Percentiles rank a stretch among this genome's conserved stretches.
These are phyloP conservation scores for Masticophis lateralis DNA, from an alignment of 2,797 vertebrate genomes.

Conservation along the genomic window DNA sequence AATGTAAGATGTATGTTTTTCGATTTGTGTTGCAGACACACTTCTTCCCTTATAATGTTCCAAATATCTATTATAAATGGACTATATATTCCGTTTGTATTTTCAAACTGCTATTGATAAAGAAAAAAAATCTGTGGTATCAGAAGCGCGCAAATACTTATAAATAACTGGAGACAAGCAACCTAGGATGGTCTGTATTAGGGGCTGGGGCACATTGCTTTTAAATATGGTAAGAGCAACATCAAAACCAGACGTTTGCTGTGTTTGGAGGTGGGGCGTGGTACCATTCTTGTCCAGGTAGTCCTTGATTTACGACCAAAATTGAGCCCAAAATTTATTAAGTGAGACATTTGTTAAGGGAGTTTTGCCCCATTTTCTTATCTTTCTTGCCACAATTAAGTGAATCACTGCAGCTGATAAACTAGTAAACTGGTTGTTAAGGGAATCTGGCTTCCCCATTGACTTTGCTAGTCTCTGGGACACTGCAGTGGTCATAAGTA, in stretches of 20 bases:
- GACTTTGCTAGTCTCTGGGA: not conserved
- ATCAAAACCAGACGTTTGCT: not conserved
- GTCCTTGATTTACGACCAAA: not conserved
- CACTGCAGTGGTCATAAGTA: not conserved
- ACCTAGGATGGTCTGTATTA: not conserved
- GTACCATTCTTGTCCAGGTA: not conserved
- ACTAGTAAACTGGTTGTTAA: not conserved
- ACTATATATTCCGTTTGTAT: not conserved
- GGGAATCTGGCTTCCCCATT: not conserved
- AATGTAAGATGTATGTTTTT: not conserved
- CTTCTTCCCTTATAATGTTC: not conserved
- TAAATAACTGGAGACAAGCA: not conserved
- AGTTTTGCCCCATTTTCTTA: not conserved
- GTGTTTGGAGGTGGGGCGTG: not conserved
- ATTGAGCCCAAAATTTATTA: not conserved
- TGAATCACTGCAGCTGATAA: not conserved
- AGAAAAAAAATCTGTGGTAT: not conserved
- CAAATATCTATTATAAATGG: not conserved
- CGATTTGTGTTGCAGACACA: not conserved
- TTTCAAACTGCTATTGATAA: not conserved
- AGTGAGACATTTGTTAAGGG: not conserved
- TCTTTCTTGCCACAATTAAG: not conserved
- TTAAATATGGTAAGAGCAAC: not conserved
- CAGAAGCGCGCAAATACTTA: not conserved
- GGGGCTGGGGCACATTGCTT: not conserved